Evolutionary conservation across 37 sponge, comb jelly and placozoan genomes (phyloP), one percentile per base, ranked within the genome.

Genomic region (Spongia lamella): DNA sequence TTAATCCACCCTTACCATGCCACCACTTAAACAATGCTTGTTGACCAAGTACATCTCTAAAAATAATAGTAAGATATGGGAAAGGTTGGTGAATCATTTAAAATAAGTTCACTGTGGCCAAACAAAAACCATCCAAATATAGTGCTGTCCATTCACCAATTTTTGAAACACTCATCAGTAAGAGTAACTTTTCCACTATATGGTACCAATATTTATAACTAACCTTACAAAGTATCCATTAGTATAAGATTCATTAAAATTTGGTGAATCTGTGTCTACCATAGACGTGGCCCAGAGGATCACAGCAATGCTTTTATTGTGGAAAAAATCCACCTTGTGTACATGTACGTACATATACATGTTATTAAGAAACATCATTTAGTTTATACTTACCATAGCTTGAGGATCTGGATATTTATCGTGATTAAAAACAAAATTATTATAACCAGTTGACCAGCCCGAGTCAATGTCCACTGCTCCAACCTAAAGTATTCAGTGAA

Each of bases 381-480:
- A 0, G 0, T 32, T 16, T 30, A 17, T 29, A 9, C 58, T 55
- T 40, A 89, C 86, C 92, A 91, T 86, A 36, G 56, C 72, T 27
- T 75, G 53, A 13, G 88, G 84, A 82, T 91, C 83, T 7, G 92
- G 92, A 75, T 83, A 91, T 75, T 91, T 91, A 9, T 71, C 17
- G 34, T 82, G 75, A 60, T 91, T 72, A 74, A 91, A 86, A 0
- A 79, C 74, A 62, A 91, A 91, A 70, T 86, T 84, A 61, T 85
- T 85, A 66, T 60, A 85, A 15, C 83, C 92, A 21, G 92, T 91
- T 1, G 88, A 86, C 92, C 92, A 91, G 7, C 80, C 75, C 29
- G 86, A 85, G 80, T 91, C 92, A 32, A 91, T 52, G 43, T 91
- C 79, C 38, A 91, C 92, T 53, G 88, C 92, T 21, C 92, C 92